Conservation (phyloP, 1,140 invertebrate genomes). For the Drosophila rhopaloa region DNA sequence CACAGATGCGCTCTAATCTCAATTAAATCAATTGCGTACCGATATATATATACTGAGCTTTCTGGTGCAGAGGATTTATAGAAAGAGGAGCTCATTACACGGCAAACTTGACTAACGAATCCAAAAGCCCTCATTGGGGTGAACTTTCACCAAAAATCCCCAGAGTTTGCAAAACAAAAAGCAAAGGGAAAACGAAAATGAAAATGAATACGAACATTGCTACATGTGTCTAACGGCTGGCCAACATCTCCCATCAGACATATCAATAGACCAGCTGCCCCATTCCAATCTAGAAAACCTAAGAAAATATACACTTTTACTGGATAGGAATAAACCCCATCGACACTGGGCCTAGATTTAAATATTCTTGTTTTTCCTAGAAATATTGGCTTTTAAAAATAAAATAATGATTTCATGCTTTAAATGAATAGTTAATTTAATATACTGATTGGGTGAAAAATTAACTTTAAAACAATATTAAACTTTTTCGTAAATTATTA, state of each 20-base stretch:
- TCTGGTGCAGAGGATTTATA: background rate
- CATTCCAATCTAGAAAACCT: background rate
- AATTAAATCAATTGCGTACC: conserved; percentile 50
- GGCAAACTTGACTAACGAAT: background rate
- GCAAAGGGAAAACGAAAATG: background rate
- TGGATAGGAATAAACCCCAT: too few species aligned
- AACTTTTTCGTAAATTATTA: too few species aligned
- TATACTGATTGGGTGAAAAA: too few species aligned
- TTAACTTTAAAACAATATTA: too few species aligned
- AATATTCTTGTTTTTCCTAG: too few species aligned
- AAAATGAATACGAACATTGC: conserved; percentile 23
- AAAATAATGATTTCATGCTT: too few species aligned
- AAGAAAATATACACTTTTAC: conserved; percentile 8
- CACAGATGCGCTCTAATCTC: conserved; percentile 44
- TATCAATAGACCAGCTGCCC: conserved; percentile 18
- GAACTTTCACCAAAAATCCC: conserved; percentile 19
- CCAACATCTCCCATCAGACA: conserved; percentile 38
- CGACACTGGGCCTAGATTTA: background rate
- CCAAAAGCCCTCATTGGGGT: background rate
- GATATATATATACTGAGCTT: background rate
- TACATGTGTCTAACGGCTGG: conserved; percentile 7
- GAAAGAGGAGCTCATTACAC: conserved; percentile 25
- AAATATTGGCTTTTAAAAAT: too few species aligned
- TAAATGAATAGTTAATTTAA: too few species aligned
- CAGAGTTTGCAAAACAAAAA: background rate